Evolutionary conservation across 2,113 vertebrate genomes (phyloP).

Genomic region (Laticauda laticaudata): DNA sequence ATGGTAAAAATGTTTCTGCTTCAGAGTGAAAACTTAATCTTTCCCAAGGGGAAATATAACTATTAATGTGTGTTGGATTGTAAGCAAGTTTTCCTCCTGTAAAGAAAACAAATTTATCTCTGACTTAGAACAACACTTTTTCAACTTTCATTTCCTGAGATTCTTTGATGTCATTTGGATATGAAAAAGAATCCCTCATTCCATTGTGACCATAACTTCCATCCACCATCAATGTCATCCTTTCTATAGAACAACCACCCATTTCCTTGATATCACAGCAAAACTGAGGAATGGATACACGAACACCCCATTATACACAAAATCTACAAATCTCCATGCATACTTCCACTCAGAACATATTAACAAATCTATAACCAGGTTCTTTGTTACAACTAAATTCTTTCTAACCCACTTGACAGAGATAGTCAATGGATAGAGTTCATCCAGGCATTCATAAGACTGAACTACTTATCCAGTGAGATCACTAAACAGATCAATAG

Average conservation of each 20-base stretch:
- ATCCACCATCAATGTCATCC: background rate
- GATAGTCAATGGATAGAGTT: background rate
- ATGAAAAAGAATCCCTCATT: background rate
- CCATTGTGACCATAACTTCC: background rate
- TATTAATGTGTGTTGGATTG: background rate
- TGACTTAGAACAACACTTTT: background rate
- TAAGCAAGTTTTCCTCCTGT: background rate
- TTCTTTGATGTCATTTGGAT: background rate
- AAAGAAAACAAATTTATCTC: background rate
- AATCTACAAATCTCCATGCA: background rate
- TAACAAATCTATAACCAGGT: background rate
- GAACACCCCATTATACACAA: background rate
- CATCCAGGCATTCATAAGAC: background rate
- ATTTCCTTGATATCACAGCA: background rate
- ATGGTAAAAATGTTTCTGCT: background rate
- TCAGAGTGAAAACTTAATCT: background rate
- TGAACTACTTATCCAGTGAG: background rate
- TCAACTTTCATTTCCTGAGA: background rate
- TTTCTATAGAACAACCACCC: background rate
- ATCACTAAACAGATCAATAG: background rate
- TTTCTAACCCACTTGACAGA: background rate
- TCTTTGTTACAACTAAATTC: background rate
- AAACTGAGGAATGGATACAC: background rate
- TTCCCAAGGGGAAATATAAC: background rate
- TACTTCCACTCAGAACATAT: background rate